Evolutionary conservation across 2,888 invertebrate genomes (phyloP).

Genomic region (Euzophera pinguis): DNA sequence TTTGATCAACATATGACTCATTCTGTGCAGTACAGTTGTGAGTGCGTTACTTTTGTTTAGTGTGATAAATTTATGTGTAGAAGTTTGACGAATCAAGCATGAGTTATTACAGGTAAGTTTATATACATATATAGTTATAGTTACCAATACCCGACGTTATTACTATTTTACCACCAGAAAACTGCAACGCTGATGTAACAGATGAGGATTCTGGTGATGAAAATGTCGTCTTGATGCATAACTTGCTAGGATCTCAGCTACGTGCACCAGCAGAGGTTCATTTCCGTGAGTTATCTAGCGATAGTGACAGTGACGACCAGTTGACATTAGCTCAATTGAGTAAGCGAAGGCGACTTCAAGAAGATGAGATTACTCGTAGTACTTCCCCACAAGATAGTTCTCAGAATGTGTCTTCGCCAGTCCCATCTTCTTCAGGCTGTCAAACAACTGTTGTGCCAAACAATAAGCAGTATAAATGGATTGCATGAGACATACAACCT

Average conservation of each 20-base stretch:
- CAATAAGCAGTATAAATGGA: conserved; percentile 7
- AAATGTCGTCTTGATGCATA: conserved; percentile 5
- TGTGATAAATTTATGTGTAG: neutral
- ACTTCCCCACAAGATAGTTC: neutral
- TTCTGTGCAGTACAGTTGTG: neutral
- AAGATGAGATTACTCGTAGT: conserved; percentile 7
- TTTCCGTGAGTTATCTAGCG: conserved; percentile 2
- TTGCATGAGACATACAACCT: conserved; percentile 4
- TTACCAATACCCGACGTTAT: neutral
- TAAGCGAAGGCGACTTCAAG: neutral
- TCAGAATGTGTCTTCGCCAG: neutral
- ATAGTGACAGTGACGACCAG: neutral
- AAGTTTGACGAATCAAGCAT: neutral
- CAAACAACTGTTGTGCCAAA: conserved; percentile 1
- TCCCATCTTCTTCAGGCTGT: neutral
- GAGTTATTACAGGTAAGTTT: neutral
- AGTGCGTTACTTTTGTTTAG: neutral
- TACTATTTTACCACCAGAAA: conserved; percentile 12
- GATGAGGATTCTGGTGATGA: conserved; percentile 15
- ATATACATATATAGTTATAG: neutral
- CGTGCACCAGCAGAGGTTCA: conserved; percentile 5
- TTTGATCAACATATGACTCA: neutral
- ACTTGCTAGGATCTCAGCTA: conserved; percentile 8
- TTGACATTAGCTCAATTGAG: neutral
- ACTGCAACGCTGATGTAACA: conserved; percentile 11